Conservation (phyloP, 2,113 vertebrate species). For the Alligator mississippiensis region DNA sequence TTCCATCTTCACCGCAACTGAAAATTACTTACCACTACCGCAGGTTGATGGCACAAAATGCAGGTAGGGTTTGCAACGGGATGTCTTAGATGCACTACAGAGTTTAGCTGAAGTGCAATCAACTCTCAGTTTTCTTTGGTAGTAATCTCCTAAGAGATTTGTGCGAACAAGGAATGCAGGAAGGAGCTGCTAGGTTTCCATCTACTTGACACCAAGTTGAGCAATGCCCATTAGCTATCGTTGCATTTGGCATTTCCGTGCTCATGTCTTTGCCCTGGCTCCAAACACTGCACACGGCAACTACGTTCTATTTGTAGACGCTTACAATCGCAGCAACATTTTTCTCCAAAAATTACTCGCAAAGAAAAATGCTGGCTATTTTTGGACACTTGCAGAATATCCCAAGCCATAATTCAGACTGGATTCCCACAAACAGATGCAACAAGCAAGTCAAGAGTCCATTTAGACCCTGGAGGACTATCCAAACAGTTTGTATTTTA, state of each 20-base stretch:
- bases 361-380: not conserved
- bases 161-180: not conserved
- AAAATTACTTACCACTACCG: rapidly evolving
- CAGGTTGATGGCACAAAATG: rapidly evolving
- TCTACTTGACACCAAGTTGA: rapidly evolving
- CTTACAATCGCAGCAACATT: rapidly evolving
- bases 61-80: rapidly evolving
- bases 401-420: not conserved
- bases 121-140: not conserved
- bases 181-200: not conserved
- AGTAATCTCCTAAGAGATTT: not conserved
- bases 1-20: not conserved
- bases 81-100: rapidly evolving
- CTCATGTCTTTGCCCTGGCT: not conserved
- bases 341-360: not conserved
- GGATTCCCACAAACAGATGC: not conserved
- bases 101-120: rapidly evolving
- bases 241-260: not conserved
- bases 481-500: slow-evolving; percentile 42
- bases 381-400: not conserved
- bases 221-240: rapidly evolving
- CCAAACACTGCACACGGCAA: not conserved
- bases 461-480: not conserved
- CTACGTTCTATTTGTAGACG: not conserved
- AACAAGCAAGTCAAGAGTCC: not conserved